Base-by-base conservation (phyloP, 2,113 vertebrate species). In the Caracal caracal region DNA sequence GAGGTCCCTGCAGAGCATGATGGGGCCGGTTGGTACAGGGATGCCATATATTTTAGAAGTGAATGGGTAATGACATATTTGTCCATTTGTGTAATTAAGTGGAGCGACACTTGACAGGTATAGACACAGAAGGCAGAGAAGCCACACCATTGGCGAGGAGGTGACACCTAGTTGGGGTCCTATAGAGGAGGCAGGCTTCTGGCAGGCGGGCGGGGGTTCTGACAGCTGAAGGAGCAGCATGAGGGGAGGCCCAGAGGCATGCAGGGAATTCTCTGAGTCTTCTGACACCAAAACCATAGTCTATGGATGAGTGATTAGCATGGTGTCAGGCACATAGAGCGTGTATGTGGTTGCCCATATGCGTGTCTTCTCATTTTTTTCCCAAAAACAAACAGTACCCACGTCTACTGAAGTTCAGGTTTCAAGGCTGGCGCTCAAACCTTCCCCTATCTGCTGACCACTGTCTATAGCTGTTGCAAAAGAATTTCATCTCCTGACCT, bases 401-500 rank as follows among this genome's bases (percentile, higher is more conserved):
- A 40, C n/a, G 20, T 91, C 51, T 71, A 7, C 63, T 30, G 17
- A 15, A 43, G 79, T 82, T 80, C 53, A 12, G 66, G 53, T 28
- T 66, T 93, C 92, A 85, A 10, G 43, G n/a, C 49, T 63, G 26
- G 89, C 73, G 17, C 30, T 49, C 20, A 79, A 61, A 56, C 28
- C 13, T 75, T 71, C 73, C 56, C 6, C 71, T 20, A 37, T 86
- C 51, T 91, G 51, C 61, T 68, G 35, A 51, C 66, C 47, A 24
- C n/a, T 13, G 15, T 80, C 86, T 70, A 47, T 33, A 95, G 93
- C 73, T 17, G 20, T 53, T 56, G 49, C 56, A 51, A 16, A 76
- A 76, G 28, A 86, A 83, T 92, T 87, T 81, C 10, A 66, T 81
- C n/a, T 92, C 35, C n/a, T 92, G 76, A 76, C 37, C 75, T 92